Percentiles rank a stretch among this genome's conserved stretches.
These are phyloP conservation scores for Herminia tarsipennalis DNA, from an alignment of 2,888 invertebrate species.

Conservation along the genomic window DNA sequence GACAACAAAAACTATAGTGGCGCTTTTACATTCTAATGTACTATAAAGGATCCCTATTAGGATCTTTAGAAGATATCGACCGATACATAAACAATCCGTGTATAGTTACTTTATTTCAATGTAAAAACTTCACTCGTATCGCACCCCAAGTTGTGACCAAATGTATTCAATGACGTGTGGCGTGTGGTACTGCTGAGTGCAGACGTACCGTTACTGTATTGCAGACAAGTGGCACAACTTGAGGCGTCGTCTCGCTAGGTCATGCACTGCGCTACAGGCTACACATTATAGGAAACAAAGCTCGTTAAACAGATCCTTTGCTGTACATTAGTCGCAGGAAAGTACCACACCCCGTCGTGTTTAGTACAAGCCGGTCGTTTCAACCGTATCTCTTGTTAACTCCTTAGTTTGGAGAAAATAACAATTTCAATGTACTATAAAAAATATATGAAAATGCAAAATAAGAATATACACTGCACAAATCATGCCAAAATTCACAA, in stretches of 20 bases:
- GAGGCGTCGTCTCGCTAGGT: constrained; percentile 23
- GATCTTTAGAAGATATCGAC: too few relatives aligned
- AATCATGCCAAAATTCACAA: constrained; percentile 64
- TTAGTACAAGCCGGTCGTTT: constrained; percentile 36
- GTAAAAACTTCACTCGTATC: too few relatives aligned
- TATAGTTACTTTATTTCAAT: too few relatives aligned
- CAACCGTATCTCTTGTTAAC: constrained; percentile 26
- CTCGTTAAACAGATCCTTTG: constrained; percentile 22
- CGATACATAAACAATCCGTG: too few relatives aligned
- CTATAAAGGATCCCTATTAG: too few relatives aligned
- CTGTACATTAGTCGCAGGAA: constrained; percentile 24
- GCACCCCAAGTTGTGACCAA: constrained; percentile 28
- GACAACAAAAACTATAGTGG: too few relatives aligned
- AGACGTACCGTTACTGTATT: too few relatives aligned
- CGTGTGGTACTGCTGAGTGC: too few relatives aligned
- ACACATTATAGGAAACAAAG: constrained; percentile 34
- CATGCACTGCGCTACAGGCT: constrained; percentile 44
- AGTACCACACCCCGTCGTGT: constrained; percentile 32
- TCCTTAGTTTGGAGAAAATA: constrained; percentile 7
- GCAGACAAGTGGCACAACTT: constrained; percentile 26
- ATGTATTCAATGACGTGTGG: neutral
- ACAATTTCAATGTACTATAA: constrained; percentile 23
- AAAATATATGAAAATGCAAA: constrained; percentile 50
- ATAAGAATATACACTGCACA: constrained; percentile 57
- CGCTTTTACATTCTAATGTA: too few relatives aligned